These are phyloP conservation scores for Drosophila emarginata DNA, from an alignment of 2,888 invertebrate genomes.

Conservation along the genomic window DNA sequence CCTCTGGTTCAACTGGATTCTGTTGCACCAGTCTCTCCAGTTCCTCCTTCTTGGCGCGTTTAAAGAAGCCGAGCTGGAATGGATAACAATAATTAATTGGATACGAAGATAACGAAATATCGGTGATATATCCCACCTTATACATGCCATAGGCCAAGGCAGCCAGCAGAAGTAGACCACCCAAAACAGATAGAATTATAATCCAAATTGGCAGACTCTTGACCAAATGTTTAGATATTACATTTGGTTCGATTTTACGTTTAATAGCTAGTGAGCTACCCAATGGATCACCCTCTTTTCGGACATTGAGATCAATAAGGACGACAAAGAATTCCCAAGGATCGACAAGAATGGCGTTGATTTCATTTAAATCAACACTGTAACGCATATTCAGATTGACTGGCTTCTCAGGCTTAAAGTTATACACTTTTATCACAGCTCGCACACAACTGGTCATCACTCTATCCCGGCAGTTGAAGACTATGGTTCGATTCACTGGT, in stretches of 20 bases:
- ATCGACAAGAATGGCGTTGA: slow-evolving; percentile 81
- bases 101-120: background rate
- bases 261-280: slow-evolving; percentile 68
- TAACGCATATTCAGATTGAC: slow-evolving; percentile 78
- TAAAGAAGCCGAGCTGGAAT: slow-evolving; percentile 83
- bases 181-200: slow-evolving; percentile 81
- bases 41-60: slow-evolving; percentile 83
- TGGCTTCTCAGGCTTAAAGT: slow-evolving; percentile 78
- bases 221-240: slow-evolving; percentile 80
- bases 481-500: slow-evolving; percentile 81
- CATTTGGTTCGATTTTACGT: slow-evolving; percentile 79
- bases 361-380: slow-evolving; percentile 79
- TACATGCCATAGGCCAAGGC: slow-evolving; percentile 81
- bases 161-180: slow-evolving; percentile 82
- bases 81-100: slow-evolving; percentile 29
- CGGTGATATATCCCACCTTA: slow-evolving; percentile 59
- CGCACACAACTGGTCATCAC: slow-evolving; percentile 79
- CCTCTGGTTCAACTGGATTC: slow-evolving; percentile 73
- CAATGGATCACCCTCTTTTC: slow-evolving; percentile 71
- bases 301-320: slow-evolving; percentile 72
- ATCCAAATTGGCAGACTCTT: slow-evolving; percentile 82
- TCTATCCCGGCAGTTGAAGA: slow-evolving; percentile 81
- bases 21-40: slow-evolving; percentile 81
- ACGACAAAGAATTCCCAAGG: slow-evolving; percentile 82
- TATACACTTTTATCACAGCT: slow-evolving; percentile 78